Conservation (phyloP, 2,113 vertebrate genomes). For the Sturnira hondurensis region DNA sequence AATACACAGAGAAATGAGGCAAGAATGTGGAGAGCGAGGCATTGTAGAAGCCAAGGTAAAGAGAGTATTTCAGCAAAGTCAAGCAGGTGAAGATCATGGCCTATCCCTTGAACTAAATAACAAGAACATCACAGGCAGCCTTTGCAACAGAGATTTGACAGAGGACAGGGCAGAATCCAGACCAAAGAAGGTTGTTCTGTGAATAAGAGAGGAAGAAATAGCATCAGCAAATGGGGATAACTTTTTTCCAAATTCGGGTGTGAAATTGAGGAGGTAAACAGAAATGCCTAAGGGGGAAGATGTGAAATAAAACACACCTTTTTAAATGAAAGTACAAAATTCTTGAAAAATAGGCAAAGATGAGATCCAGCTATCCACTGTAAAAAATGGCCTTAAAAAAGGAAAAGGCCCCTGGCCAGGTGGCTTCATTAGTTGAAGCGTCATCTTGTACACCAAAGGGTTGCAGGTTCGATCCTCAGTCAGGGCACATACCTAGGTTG, state of each 20-base stretch:
- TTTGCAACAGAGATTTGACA: background rate
- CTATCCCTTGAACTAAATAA: background rate
- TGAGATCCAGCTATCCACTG: background rate
- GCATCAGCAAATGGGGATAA: background rate
- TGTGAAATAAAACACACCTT: background rate
- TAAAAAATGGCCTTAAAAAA: background rate
- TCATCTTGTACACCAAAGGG: too few species aligned
- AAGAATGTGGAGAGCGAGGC: background rate
- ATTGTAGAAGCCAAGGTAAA: background rate
- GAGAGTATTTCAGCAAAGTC: background rate
- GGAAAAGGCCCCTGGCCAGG: too few species aligned
- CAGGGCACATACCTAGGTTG: too few species aligned
- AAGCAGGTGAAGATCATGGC: too few species aligned
- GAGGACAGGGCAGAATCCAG: background rate
- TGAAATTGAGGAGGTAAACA: background rate
- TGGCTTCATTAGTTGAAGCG: too few species aligned
- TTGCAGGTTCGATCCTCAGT: too few species aligned
- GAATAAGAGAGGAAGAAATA: background rate
- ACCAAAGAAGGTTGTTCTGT: background rate
- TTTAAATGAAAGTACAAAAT: background rate
- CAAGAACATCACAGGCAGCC: too few species aligned
- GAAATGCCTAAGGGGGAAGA: background rate
- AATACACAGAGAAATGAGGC: background rate
- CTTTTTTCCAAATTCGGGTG: background rate
- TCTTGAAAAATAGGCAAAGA: background rate